Evolutionary conservation across 1,140 invertebrate genomes (phyloP), one percentile per base, ranked within the genome.

Genomic region (Zaprionus ghesquierei): DNA sequence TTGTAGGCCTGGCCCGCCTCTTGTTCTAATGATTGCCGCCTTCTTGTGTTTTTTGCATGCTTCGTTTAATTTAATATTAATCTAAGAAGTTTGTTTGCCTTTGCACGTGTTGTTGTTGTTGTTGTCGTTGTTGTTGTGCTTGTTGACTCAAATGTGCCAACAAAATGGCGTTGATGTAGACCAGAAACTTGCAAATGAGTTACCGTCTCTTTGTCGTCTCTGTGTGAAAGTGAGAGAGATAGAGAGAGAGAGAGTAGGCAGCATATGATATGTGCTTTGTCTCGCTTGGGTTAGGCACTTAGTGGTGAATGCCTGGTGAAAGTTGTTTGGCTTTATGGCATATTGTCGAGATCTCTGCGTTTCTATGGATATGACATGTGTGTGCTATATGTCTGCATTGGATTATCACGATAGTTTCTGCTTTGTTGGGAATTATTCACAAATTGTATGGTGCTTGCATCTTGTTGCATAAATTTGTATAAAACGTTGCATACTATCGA

Each of bases 31-130:
- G 79, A 87, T 85, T 76, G 79, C 84, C 76, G 84, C 78, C 82
- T 81, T 81, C 78, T 75, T 81, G 78, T 71, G 78, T 86, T 87
- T 87, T 82, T 89, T 82, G 76, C 79, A 89, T 77, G 89, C 81
- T 90, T 90, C 89, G 89, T 90, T 90, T 90, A 90, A 90, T 90
- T 90, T 90, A 90, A 90, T 90, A 90, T 90, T 90, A 90, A 89
- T 89, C 81, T 81, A 81, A 80, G 85, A 89, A 89, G 65, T 87
- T 89, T 82, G 77, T 86, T 86, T 86, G 78, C 78, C 78, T 69
- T 51, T 80, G 64, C 76, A 66, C 64, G 74, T 80, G 55, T 65
- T 71, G 27, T 38, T 58, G 13, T 63, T 70, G 33, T 64, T 51
- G 23, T 65, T 61, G 58, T 49, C 49, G 38, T 65, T 38, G 15